phyloP scores from a whole-genome alignment of 2,113 vertebrate genomes.

The Phoenicopterus ruber region DNA sequence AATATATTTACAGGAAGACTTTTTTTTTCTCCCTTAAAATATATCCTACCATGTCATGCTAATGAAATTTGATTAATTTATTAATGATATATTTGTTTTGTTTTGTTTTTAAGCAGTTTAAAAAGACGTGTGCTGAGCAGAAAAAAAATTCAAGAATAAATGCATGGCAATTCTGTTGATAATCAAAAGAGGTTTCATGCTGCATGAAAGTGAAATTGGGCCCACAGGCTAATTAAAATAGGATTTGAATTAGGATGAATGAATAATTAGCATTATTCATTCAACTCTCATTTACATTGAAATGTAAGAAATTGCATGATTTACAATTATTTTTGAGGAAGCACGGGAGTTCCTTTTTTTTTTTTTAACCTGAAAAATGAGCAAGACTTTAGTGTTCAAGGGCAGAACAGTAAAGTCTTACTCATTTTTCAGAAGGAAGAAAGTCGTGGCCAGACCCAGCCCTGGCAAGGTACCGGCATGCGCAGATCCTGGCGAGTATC shows the following conservation, averaged over 20 bases:
- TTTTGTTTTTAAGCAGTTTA: constrained; percentile 4
- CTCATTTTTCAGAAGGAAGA: background rate
- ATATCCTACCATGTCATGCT: background rate
- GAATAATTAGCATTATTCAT: constrained; percentile 44
- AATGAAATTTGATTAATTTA: constrained; percentile 26
- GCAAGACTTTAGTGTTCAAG: background rate
- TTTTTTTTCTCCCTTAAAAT: background rate
- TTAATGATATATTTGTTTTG: constrained; percentile 27
- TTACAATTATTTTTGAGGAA: background rate
- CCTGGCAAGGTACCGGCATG: background rate
- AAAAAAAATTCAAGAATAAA: background rate
- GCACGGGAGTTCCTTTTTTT: background rate
- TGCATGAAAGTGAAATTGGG: constrained; percentile 37
- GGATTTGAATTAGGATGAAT: constrained; percentile 38
- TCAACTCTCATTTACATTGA: constrained; percentile 30
- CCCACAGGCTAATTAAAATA: constrained; percentile 35
- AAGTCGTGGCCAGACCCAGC: fast-evolving
- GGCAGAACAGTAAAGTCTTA: too few relatives aligned
- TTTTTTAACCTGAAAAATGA: background rate
- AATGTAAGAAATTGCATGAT: background rate
- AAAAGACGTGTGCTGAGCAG: background rate
- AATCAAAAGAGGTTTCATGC: constrained; percentile 44
- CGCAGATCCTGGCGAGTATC: fast-evolving
- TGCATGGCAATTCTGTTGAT: background rate
- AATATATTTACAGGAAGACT: background rate